Evolutionary conservation across 53 echinoderm and acorn worm genomes (phyloP).

Genomic region (Paracentrotus lividus): DNA sequence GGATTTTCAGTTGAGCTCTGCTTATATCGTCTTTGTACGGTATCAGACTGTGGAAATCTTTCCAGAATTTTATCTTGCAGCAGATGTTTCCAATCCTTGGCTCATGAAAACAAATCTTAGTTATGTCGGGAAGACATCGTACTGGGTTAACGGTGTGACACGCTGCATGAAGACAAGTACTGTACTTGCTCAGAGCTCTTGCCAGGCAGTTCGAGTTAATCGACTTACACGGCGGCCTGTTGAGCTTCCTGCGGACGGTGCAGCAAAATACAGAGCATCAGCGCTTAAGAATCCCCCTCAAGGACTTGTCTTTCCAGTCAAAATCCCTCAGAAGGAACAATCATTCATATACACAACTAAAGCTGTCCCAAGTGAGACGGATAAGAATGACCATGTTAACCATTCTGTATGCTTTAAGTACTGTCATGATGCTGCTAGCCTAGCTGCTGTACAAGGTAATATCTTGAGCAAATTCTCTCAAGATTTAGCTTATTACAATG

Average conservation of each 20-base stretch:
- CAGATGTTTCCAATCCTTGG: neutral
- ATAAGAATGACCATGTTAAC: neutral
- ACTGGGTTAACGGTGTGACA: neutral
- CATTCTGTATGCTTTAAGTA: slow-evolving; percentile 24
- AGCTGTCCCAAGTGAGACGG: slow-evolving; percentile 35
- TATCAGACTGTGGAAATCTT: neutral
- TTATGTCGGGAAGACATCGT: slow-evolving; percentile 47
- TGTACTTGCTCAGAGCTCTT: neutral
- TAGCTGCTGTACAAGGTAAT: slow-evolving; percentile 37
- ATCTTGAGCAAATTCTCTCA: neutral
- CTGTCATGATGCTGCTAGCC: slow-evolving; percentile 7
- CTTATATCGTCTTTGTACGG: neutral
- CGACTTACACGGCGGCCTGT: neutral
- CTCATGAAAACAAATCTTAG: neutral
- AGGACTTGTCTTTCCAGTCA: neutral
- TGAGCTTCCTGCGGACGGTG: neutral
- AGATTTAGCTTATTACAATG: slow-evolving; percentile 18
- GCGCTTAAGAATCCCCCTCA: neutral
- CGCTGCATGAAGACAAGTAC: neutral
- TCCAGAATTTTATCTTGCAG: neutral
- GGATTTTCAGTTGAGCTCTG: neutral
- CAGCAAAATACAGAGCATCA: neutral
- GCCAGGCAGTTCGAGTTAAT: slow-evolving; percentile 16
- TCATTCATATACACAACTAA: neutral
- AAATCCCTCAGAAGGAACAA: neutral